These are phyloP conservation scores for Enteromius unitaeniatus DNA, from an alignment of 2,797 vertebrate genomes.

Conservation along the genomic window DNA sequence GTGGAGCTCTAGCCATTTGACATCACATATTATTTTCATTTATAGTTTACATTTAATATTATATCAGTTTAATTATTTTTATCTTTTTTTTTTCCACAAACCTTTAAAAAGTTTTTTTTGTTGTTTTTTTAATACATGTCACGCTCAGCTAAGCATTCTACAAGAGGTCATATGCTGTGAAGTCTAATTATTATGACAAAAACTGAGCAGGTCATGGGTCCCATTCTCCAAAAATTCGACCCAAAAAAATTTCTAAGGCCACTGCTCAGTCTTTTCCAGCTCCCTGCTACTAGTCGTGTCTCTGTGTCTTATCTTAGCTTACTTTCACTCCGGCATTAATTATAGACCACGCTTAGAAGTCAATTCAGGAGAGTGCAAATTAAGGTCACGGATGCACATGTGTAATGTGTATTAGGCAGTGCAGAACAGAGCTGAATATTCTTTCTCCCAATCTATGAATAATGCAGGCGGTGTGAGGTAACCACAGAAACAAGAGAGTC, in stretches of 20 bases:
- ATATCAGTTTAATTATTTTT: background rate
- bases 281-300: background rate
- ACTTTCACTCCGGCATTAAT: conserved; percentile 36
- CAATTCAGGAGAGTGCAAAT: conserved; percentile 41
- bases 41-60: background rate
- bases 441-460: background rate
- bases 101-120: too few species aligned
- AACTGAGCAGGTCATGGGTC: conserved; percentile 10
- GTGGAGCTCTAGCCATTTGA: background rate
- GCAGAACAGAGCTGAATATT: conserved; percentile 1
- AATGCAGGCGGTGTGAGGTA: conserved; percentile 1
- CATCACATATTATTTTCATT: background rate
- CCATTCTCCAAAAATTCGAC: background rate
- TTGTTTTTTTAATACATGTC: too few species aligned
- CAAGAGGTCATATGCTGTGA: background rate
- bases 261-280: conserved; percentile 16
- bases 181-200: background rate
- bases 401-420: conserved; percentile 1
- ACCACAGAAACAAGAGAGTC: conserved; percentile 20
- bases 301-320: conserved; percentile 16
- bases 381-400: conserved; percentile 39
- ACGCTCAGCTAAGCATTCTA: background rate
- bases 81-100: background rate
- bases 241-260: conserved; percentile 10
- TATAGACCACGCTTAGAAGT: conserved; percentile 26